Base-by-base conservation (phyloP, 2,888 invertebrate genomes). In the Tineola bisselliella region DNA sequence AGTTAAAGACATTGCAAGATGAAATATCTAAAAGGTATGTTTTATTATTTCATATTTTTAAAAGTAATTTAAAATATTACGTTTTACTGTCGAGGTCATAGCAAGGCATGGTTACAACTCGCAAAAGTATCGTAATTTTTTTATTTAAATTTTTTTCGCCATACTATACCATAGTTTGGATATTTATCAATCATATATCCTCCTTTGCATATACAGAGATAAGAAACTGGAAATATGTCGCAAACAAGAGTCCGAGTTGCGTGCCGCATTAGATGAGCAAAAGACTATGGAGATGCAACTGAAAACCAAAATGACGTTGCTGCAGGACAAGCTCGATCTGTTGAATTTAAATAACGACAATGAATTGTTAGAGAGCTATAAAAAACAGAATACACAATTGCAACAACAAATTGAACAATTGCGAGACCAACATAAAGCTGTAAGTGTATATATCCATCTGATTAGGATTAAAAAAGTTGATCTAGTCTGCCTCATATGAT, bases 261-360 rank as follows among this genome's bases (percentile, higher is more conserved):
- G 79, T 25, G 64, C 75, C 0, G 79, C 78, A 63, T 54, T 87
- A 8, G 87, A 87, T 56, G 84, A 83, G 60, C 79, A 81, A 17
- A 80, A 78, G 67, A 83, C 79, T 8, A 64, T 79, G 54, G 86
- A 86, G 63, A 73, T 81, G 75, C 84, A 87, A 62, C 69, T 84
- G 1, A 81, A 74, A 52, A 83, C 86, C 0, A 77, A 77, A 0
- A 56, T 82, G 2, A 84, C 83, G 0, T 76, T 87, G 11, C 65
- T 87, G 0, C 81, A 84, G 66, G 79, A 80, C 63, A 81, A 83
- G 59, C 64, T 84, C 10, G 81, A 83, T 31, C 63, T 81, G 13
- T 68, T 82, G 0, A 77, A 75, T 0, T 73, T 70, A 18, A 76
- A 70, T 65, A 70, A 74, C 0, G 82, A 81, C 58, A 69, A 73